Evolutionary conservation across 2,113 vertebrate genomes (phyloP).

Genomic region (Indicator maculatus): DNA sequence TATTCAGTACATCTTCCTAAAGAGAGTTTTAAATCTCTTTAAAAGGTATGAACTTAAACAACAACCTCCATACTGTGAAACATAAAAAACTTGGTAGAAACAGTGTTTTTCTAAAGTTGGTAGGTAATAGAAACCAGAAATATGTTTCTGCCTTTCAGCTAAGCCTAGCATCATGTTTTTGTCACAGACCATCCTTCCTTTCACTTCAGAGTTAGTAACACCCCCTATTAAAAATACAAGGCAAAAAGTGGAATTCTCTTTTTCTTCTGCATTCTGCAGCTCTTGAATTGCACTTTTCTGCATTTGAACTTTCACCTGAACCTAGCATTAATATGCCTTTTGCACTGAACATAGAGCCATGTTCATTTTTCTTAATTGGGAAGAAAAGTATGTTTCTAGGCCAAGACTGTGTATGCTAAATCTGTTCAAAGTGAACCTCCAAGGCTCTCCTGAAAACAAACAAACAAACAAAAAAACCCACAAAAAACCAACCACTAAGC

Average conservation of each 20-base stretch:
- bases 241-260: not conserved
- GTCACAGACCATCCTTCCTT: not conserved
- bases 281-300: not conserved
- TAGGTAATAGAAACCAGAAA: not conserved
- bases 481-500: not conserved
- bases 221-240: not conserved
- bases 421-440: slow-evolving; percentile 72
- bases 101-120: not conserved
- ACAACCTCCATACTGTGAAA: not conserved
- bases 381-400: slow-evolving; percentile 56
- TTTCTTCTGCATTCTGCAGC: not conserved
- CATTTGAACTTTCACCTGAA: slow-evolving; percentile 22
- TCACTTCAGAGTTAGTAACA: not conserved
- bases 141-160: not conserved
- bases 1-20: not conserved
- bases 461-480: too few relatives aligned
- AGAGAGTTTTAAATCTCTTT: not conserved
- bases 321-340: not conserved
- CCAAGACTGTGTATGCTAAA: slow-evolving; percentile 58
- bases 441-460: slow-evolving; percentile 56
- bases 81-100: not conserved
- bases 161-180: not conserved
- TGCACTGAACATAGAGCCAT: not conserved
- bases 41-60: slow-evolving; percentile 9
- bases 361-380: slow-evolving; percentile 66